phyloP scores from a whole-genome alignment of 2,113 vertebrate genomes.

The Pterocles gutturalis region DNA sequence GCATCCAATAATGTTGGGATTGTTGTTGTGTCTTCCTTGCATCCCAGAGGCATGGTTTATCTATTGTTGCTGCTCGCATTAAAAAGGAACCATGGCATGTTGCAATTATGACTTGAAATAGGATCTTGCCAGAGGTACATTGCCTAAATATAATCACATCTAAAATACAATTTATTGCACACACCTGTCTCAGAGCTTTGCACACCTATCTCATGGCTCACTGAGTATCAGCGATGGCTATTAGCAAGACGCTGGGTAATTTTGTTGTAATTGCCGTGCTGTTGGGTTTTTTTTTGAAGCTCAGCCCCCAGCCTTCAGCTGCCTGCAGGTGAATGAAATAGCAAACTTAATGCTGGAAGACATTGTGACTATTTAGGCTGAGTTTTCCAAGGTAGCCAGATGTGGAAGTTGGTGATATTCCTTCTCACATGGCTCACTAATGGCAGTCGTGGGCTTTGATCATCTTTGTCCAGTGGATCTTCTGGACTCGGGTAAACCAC shows the following conservation, averaged over 20 bases:
- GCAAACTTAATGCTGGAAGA: not conserved
- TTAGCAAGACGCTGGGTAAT: not conserved
- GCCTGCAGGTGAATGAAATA: not conserved
- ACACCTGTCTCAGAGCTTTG: not conserved
- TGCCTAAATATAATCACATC: conserved; percentile 51
- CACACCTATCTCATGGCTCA: not conserved
- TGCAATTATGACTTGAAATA: conserved; percentile 58
- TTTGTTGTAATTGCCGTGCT: not conserved
- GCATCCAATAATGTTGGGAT: conserved; percentile 9
- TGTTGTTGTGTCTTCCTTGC: conserved; percentile 43
- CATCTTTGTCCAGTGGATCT: not conserved
- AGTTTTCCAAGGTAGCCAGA: conserved; percentile 12
- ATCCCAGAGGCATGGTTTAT: conserved; percentile 50
- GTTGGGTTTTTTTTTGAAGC: not conserved
- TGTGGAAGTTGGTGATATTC: not conserved
- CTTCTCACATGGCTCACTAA: not conserved
- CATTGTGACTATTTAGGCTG: not conserved
- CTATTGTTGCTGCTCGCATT: conserved; percentile 42
- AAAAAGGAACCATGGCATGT: conserved; percentile 30
- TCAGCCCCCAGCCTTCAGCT: not conserved
- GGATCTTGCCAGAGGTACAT: conserved; percentile 18
- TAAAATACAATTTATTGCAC: not conserved
- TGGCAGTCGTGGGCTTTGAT: not conserved
- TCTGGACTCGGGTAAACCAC: not conserved
- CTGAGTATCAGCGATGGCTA: not conserved